Base-by-base conservation (phyloP, 2,888 invertebrate genomes). In the Caenorhabditis plicata region DNA sequence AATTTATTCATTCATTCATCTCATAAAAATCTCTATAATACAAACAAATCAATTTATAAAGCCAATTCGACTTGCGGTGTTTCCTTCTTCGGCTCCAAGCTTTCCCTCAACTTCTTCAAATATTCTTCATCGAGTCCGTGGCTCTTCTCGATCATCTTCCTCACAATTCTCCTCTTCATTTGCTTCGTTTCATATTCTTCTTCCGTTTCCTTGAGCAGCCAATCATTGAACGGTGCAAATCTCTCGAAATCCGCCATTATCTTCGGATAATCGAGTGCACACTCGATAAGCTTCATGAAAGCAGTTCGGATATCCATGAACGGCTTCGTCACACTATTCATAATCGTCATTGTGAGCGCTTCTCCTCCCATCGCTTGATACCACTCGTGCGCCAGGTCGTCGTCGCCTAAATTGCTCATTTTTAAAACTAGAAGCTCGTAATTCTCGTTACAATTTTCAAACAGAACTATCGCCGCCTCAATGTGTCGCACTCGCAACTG, bases 381-480 rank as follows among this genome's bases (percentile, higher is more conserved):
- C 58, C 58, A 60, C 9, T 31, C 7, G 11, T 15, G 11, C 0
- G 58, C 41, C 20, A 49, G 9, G 0, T 20, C 20, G 7, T 35
- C 33, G 2, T 29, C 31, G 15, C 26, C 58, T 60, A 42, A 29
- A 52, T 47, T 20, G 1, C n/a, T 20, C 9, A 13, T 5, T 9
- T 3, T 11, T 15, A 23, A 26, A 39, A 23, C 25, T 19, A 15
- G n/a, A n/a, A 27, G 23, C 23, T 9, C 4, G 22, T 8, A 23
- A 11, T 11, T 4, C 7, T 15, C 38, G 11, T 13, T n/a, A 67
- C 67, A 35, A 33, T 68, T 51, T 36, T 64, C 46, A 32, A 68
- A 64, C 20, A 62, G n/a, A 4, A 52, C 35, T 17, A 39, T 43
- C 17, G 58, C 31, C 13, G 68, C 61, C n/a, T 68, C 61, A 27